Percentiles rank a stretch among this genome's conserved stretches.
Evolutionary conservation across 2,797 vertebrate genomes (phyloP).

Genomic region (Bufotes viridis): DNA sequence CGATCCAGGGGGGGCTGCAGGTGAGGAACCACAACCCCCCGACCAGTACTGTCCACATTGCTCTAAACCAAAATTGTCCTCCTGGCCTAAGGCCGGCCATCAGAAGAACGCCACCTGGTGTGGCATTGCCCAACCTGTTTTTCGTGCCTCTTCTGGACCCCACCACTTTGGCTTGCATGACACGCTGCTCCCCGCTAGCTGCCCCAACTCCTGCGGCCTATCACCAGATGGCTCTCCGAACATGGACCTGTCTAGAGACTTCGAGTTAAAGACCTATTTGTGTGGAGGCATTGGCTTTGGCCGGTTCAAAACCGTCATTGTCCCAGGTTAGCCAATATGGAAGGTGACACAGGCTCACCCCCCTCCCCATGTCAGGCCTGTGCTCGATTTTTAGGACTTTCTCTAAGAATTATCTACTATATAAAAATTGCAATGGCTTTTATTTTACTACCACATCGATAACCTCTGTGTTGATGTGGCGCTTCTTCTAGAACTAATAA

Average conservation of each 20-base stretch:
- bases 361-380: not conserved
- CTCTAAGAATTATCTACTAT: not conserved
- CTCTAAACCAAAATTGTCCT: slow-evolving; percentile 59
- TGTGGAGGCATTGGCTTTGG: slow-evolving; percentile 78
- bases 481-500: not conserved
- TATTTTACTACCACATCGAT: not conserved
- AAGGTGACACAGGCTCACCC: not conserved
- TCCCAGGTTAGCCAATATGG: slow-evolving; percentile 79
- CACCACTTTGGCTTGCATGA: slow-evolving; percentile 59
- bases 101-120: slow-evolving; percentile 65
- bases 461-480: not conserved
- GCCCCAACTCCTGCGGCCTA: slow-evolving; percentile 36
- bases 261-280: slow-evolving; percentile 72
- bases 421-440: not conserved
- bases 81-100: slow-evolving; percentile 43
- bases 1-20: slow-evolving; percentile 44
- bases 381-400: not conserved
- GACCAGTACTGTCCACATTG: slow-evolving; percentile 72
- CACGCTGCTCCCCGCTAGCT: not conserved
- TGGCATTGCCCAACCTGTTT: slow-evolving; percentile 72
- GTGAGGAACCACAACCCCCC: slow-evolving; percentile 62
- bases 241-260: slow-evolving; percentile 66
- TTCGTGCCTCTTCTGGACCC: slow-evolving; percentile 66
- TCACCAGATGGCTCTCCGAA: slow-evolving; percentile 47
- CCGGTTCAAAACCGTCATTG: slow-evolving; percentile 84